These are phyloP conservation scores for Sebastes kiyomatsui DNA, from an alignment of 2,797 vertebrate species.

Conservation along the genomic window DNA sequence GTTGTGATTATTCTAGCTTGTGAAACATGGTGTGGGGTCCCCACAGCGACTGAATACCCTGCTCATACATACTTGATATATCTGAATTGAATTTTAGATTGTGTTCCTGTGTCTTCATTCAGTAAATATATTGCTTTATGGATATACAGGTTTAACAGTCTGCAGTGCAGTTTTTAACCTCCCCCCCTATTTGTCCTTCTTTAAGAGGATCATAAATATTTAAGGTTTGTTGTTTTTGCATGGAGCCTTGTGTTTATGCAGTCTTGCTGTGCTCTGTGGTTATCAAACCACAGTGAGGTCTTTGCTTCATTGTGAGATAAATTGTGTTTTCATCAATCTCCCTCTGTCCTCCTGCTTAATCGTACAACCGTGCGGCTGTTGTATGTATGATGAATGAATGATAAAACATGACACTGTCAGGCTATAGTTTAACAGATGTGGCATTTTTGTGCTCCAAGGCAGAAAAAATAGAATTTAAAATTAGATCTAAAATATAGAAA, in stretches of 20 bases:
- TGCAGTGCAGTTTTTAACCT: conserved; percentile 33
- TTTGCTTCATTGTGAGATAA: not conserved
- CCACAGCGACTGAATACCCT: not conserved
- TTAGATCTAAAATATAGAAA: not conserved
- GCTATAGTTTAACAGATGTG: not conserved
- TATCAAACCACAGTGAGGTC: not conserved
- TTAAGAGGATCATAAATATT: conserved; percentile 60
- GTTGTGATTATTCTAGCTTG: conserved; percentile 4
- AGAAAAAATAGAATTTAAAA: not conserved
- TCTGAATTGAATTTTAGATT: not conserved
- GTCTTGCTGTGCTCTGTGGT: conserved; percentile 12
- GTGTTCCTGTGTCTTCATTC: not conserved
- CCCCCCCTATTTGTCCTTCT: conserved; percentile 24
- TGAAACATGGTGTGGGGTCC: conserved; percentile 10
- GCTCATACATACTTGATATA: not conserved
- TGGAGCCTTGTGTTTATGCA: conserved; percentile 37
- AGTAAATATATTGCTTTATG: conserved; percentile 1
- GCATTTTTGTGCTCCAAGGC: not conserved
- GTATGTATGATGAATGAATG: not conserved
- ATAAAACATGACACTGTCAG: not conserved
- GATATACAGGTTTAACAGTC: conserved; percentile 7
- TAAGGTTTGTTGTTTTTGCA: conserved; percentile 41
- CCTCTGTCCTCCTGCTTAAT: not conserved
- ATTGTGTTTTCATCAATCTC: not conserved
- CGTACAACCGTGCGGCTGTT: not conserved